Percentiles rank a stretch among this genome's conserved stretches.
phyloP scores from a whole-genome alignment of 1,140 invertebrate genomes.

The Brachionus paranguensis region DNA sequence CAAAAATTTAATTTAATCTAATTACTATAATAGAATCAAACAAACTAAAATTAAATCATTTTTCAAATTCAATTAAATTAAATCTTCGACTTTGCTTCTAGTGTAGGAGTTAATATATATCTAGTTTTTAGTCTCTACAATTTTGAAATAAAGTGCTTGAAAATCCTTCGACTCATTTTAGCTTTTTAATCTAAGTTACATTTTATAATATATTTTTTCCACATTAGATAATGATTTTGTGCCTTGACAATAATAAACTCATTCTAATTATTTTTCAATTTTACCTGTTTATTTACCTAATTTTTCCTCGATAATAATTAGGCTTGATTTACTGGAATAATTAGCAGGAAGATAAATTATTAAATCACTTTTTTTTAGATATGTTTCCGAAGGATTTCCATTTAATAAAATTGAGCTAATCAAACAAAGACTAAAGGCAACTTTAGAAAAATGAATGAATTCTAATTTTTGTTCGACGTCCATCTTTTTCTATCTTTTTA shows the following conservation, averaged over 20 bases:
- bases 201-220: not conserved
- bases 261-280: not conserved
- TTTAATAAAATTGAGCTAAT: not conserved
- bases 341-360: not conserved
- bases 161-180: not conserved
- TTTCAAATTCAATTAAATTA: too few relatives aligned
- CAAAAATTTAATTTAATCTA: too few relatives aligned
- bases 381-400: not conserved
- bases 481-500: not conserved
- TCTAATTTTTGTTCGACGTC: not conserved
- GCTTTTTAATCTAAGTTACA: not conserved
- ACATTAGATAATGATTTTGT: not conserved
- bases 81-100: too few relatives aligned
- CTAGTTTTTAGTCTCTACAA: too few relatives aligned
- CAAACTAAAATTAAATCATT: too few relatives aligned
- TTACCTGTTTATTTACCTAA: not conserved
- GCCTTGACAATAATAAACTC: not conserved
- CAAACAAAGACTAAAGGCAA: not conserved
- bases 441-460: not conserved
- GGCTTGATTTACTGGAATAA: not conserved
- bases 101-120: too few relatives aligned
- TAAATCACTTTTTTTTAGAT: not conserved
- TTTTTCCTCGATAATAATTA: not conserved
- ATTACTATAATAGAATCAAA: too few relatives aligned
- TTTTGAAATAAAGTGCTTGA: not conserved